Base-by-base conservation (phyloP, 2,797 vertebrate species). In the Eleutherodactylus coqui region DNA sequence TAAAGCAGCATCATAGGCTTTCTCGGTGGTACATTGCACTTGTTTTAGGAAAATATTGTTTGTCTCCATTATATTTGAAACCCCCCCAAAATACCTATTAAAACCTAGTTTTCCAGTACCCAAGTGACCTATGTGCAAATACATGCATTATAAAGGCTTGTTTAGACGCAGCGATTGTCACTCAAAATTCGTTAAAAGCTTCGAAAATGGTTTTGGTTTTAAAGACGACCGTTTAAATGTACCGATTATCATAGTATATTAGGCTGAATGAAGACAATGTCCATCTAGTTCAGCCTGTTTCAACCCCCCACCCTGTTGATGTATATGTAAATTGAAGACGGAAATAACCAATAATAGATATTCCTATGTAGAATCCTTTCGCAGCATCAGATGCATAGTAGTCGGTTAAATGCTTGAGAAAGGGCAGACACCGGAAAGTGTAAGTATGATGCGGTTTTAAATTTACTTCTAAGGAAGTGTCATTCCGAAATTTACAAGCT, bases 401-500 rank as follows among this genome's bases (percentile, higher is more conserved):
- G 45, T 27, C 36, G 41, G 24, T 78, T 60, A 41, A 16, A 6
- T 24, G 24, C 11, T 11, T 76, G 27, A 51, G 45, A 32, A 34
- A 41, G 11, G 34, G 34, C 32, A 55, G 32, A 58, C 34, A 75
- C 34, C 38, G 64, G 64, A 17, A 27, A 49, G 64, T 53, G 16
- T 72, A 27, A 53, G 69, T 41, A 72, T 41, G 32, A 55, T 36
- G 67, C 24, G 27, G n/a, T 32, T 75, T 60, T 75, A 75, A 47
- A 83, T 75, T 75, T 60, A 75, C 72, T 41, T 58, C 17, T 45
- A 24, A 34, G 70, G 36, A 75, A 60, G 51, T 47, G 70, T 60
- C 41, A 75, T 83, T 83, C 17, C 27, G 27, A 60, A 49, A 75
- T 60, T 75, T 83, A 60, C 72, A 83, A 83, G 70, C 70, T 60